A percentile compares a stretch with the other conserved stretches of the same genome.
Conservation (phyloP, 1,140 invertebrate species). For the Colletes gigas region DNA sequence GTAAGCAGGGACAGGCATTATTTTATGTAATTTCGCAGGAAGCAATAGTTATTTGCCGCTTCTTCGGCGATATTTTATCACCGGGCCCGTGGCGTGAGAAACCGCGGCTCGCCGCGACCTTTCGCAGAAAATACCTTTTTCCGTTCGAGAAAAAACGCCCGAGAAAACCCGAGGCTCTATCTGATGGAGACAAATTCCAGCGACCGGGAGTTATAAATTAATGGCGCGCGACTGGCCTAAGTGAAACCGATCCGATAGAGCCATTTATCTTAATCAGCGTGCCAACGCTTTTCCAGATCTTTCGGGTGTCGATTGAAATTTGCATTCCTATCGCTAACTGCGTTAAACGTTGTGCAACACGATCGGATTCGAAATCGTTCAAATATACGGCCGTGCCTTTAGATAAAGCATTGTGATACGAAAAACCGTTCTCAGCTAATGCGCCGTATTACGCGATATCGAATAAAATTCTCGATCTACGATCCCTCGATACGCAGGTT, state of each 20-base stretch:
- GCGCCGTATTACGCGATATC: too few species aligned
- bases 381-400: neutral
- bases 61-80: conserved; percentile 33
- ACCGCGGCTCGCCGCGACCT: conserved; percentile 17
- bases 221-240: conserved; percentile 27
- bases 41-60: conserved; percentile 5
- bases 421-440: too few species aligned
- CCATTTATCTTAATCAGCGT: conserved; percentile 58
- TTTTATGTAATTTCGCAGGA: conserved; percentile 6
- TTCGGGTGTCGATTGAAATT: conserved; percentile 25
- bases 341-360: conserved; percentile 11
- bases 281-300: conserved; percentile 13
- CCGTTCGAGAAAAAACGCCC: conserved; percentile 11
- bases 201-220: conserved; percentile 33
- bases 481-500: too few species aligned
- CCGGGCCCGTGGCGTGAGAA: conserved; percentile 28
- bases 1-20: neutral
- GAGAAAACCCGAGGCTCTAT: conserved; percentile 25
- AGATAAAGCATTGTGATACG: too few species aligned
- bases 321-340: conserved; percentile 14
- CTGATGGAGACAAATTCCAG: conserved; percentile 43
- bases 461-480: too few species aligned
- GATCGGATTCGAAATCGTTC: neutral
- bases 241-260: conserved; percentile 37
- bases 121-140: conserved; percentile 28